Conservation (phyloP, 2,888 invertebrate species). For the Xylocampa areola region DNA sequence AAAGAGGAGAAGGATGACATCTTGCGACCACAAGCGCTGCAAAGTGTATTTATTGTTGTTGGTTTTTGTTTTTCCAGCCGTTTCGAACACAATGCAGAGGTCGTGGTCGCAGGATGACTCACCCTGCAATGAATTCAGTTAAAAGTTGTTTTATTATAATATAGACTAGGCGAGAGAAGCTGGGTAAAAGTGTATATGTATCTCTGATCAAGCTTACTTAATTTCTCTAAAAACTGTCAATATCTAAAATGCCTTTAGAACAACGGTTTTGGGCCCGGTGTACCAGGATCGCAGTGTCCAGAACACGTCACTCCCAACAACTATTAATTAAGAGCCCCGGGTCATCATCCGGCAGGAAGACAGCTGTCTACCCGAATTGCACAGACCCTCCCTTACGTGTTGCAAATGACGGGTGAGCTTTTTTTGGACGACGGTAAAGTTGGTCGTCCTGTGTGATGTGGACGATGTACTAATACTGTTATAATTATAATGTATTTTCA, state of each 20-base stretch:
- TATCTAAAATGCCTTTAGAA: constrained; percentile 30
- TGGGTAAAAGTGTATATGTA: no score
- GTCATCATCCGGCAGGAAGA: constrained; percentile 80
- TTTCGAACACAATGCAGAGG: no score
- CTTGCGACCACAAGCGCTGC: no score
- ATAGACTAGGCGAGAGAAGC: no score
- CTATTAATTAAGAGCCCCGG: constrained; percentile 85
- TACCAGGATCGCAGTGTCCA: constrained; percentile 54
- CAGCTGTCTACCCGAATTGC: constrained; percentile 77
- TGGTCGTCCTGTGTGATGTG: constrained; percentile 22
- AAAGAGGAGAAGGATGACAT: no score
- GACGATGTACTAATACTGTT: not conserved
- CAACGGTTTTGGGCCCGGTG: constrained; percentile 20
- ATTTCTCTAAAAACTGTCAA: constrained; percentile 31
- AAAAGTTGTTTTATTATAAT: no score
- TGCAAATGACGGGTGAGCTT: constrained; percentile 74
- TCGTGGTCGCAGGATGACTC: no score
- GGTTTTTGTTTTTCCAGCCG: no score
- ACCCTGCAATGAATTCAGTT: no score
- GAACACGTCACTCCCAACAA: constrained; percentile 69
- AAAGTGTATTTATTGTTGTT: no score
- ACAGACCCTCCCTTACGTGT: constrained; percentile 58
- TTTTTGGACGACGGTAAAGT: constrained; percentile 57
- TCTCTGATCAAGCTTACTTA: not conserved
- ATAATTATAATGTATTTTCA: not conserved